These are phyloP conservation scores for Pyrocephalus nanus DNA, from an alignment of 2,797 vertebrate genomes.

Conservation along the genomic window DNA sequence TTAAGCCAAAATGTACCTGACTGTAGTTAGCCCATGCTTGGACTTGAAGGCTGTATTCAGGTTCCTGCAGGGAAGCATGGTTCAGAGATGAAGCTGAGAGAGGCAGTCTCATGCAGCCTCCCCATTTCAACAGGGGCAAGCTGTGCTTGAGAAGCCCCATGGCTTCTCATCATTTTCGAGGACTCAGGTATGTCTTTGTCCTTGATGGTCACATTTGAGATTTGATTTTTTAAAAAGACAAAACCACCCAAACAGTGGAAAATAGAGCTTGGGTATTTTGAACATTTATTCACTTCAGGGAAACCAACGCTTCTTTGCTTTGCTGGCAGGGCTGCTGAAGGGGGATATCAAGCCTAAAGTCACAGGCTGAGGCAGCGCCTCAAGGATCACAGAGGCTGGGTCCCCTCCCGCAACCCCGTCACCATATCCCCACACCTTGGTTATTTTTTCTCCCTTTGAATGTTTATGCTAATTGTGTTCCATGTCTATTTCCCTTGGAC, in stretches of 20 bases:
- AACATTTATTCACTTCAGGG: not conserved
- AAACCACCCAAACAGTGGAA: not conserved
- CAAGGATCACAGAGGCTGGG: not conserved
- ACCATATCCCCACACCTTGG: not conserved
- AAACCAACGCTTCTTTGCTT: not conserved
- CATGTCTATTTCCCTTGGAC: not conserved
- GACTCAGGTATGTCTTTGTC: not conserved
- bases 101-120: not conserved
- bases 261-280: not conserved
- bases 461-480: not conserved
- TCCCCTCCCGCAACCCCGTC: rapidly evolving
- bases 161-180: not conserved
- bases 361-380: not conserved
- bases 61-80: not conserved
- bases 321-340: not conserved
- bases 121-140: rapidly evolving
- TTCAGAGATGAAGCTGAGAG: not conserved
- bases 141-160: rapidly evolving
- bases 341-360: not conserved
- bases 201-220: not conserved
- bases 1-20: not conserved
- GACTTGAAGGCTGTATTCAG: not conserved
- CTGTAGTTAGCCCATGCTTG: not conserved
- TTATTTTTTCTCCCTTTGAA: not conserved
- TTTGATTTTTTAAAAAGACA: not conserved